Evolutionary conservation across 2,797 vertebrate genomes (phyloP), one percentile per base, ranked within the genome.

Genomic region (Acridotheres tristis): DNA sequence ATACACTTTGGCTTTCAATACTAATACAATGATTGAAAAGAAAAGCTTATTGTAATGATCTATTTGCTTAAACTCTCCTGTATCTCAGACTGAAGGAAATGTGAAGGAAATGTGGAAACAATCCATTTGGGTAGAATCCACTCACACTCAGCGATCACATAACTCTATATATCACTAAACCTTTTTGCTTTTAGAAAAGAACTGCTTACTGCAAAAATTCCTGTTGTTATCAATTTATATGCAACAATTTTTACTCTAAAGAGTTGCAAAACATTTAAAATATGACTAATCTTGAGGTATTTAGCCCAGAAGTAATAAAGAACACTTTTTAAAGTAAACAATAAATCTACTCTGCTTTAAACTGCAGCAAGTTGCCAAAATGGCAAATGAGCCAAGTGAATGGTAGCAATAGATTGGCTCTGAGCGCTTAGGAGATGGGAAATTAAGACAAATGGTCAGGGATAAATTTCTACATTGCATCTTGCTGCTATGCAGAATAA

Each of bases 91-190:
- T 74, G 32, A 40, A 40, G 40, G 13, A 40, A 40, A 67, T 45
- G 47, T 36, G 61, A 80, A 58, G 32, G 22, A 88, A 85, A 92
- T 42, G 40, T 59, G 82, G 93, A 96, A 97, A 95, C 76, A 94
- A 89, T 73, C 61, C 18, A 75, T 76, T 85, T 80, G 47, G 53
- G 88, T 62, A 74, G 77, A 84, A 87, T n/a, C 20, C 74, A 90
- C 40, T 34, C 48, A 38, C 43, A 45, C 45, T 63, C 42, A 59
- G 25, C 12, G 67, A 32, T 69, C 59, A 62, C 26, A 10, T 15
- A 86, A 48, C 26, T 43, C 12, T 54, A 67, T 30, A 16, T 7
- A 86, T 40, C 40, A 72, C 25, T 22, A 77, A 48, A 62, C 4
- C 15, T 21, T 81, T 72, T 36, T 54, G 18, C 32, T 75, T 81